Base-by-base conservation (phyloP, 2,797 vertebrate species). In the Diplodus puntazzo region DNA sequence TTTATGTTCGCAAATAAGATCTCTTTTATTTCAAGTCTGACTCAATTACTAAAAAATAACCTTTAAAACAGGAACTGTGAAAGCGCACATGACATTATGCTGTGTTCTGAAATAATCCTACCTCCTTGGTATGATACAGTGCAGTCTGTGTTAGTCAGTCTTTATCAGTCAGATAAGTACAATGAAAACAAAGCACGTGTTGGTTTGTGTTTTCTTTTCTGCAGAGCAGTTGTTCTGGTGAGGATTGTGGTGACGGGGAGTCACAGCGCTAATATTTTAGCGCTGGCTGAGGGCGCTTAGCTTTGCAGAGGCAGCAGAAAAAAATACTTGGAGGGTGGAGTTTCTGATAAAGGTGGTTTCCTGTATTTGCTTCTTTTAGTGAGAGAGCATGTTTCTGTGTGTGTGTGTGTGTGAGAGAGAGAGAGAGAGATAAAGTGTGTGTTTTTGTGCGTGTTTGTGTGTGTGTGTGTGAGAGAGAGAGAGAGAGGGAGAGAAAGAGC, bases 331-430 rank as follows among this genome's bases (percentile, higher is more conserved):
- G 78, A 50, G 79, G 86, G 88, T 85, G 84, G 83, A 86, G 89
- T 87, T 88, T 89, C 77, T 88, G 93, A 95, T 94, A 91, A 94
- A 94, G 86, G 89, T 94, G 92, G 93, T 93, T 95, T 96, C 94
- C 94, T 95, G 93, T 87, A 83, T 82, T 81, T 91, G 91, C 84
- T 92, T 91, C 88, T 92, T 86, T 91, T 91, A 88, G 88, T n/a
- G 18, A 58, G 13, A 13, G 18, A 42, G 59, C 14, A 0, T 60
- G 30, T 55, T 27, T 18, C 60, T 49, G 58, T 11, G 17, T 50
- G 60, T 61, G 61, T 39, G 55, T 63, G 63, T 58, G 23, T 50
- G 58, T 25, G 27, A 30, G 27, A 30, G 27, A 30, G 27, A 30
- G 27, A 30, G 27, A 4, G 50, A 25, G 25, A 25, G 55, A 34